Evolutionary conservation across 2,888 invertebrate species (phyloP).

Genomic region (Ectropis crepuscularia): DNA sequence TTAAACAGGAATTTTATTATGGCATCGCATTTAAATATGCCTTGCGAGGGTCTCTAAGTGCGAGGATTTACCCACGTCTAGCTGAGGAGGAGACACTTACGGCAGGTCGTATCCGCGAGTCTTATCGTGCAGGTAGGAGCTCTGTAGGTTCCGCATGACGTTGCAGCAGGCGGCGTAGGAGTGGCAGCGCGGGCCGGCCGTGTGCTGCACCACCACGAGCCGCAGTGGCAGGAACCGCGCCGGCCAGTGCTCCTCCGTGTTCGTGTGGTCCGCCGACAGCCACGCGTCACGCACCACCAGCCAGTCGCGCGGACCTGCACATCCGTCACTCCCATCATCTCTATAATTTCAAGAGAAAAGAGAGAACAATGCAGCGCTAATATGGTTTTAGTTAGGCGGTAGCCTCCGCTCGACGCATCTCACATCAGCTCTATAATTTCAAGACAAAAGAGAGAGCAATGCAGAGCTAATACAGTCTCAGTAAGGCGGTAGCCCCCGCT

Average conservation of each 20-base stretch:
- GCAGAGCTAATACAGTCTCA: no score
- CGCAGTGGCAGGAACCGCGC: slow-evolving; percentile 57
- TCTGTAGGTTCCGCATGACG: slow-evolving; percentile 62
- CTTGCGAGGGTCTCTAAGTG: no score
- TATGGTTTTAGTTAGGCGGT: no score
- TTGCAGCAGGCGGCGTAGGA: slow-evolving; percentile 64
- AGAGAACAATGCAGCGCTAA: no score
- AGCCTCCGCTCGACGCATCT: no score
- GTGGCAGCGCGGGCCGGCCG: slow-evolving; percentile 61
- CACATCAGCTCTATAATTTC: no score
- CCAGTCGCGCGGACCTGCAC: slow-evolving; percentile 70
- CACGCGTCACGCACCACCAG: slow-evolving; percentile 70
- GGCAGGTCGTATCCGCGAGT: slow-evolving; percentile 43
- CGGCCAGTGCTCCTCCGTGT: slow-evolving; percentile 28
- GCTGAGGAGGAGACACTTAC: slow-evolving; percentile 37
- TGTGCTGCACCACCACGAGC: slow-evolving; percentile 70
- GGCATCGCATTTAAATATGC: no score
- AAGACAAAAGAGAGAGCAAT: no score
- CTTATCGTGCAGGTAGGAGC: slow-evolving; percentile 44
- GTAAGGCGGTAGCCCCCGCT: no score
- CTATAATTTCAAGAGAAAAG: no score
- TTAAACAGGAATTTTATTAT: no score
- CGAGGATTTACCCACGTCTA: no score
- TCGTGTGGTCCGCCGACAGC: slow-evolving; percentile 54
- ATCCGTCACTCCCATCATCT: not conserved